Evolutionary conservation across 2,888 invertebrate species (phyloP), one percentile per base, ranked within the genome.

Genomic region (Masnerella sp.): DNA sequence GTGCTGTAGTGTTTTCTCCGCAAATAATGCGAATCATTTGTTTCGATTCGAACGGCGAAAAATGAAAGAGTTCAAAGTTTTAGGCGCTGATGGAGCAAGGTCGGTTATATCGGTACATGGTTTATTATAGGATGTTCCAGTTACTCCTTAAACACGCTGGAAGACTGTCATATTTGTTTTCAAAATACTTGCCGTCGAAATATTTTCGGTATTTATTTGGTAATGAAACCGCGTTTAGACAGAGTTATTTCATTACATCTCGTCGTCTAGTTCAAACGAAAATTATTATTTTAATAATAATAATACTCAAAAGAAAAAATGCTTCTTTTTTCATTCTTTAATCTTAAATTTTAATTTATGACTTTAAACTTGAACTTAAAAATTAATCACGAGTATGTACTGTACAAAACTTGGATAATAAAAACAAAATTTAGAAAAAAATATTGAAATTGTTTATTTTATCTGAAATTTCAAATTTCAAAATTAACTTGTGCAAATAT

Each of bases 51-150:
- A 49, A 22, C 38, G 43, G 20, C 8, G 9, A 22, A 36, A 45
- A 62, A 15, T 14, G 17, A 3, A 12, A 8, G 28, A 51, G 15
- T 32, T n/a, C 12, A 38, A 28, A 45, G 36, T 45, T 45, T 64
- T 18, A 18, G 15, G 28, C 11, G 1, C 11, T 47, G 54, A 47
- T 65, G 38, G 30, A 65, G 17, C 67, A 67, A 67, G 67, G 67
- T 49, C 67, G 14, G 67, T 25, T 58, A 67, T 58, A 56, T 67
- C 20, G 67, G 67, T 67, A 11, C 49, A 67, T 67, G 58, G 67
- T 49, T 67, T 67, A 68, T 68, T 68, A 68, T 52, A 68, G 38
- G 43, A 68, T 43, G 59, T 59, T 59, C 68, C 51, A 68, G 59
- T 59, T 68, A 68, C 45, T 67, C 58, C 42, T 49, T 58, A 49